Evolutionary conservation across 2,113 vertebrate genomes (phyloP).

Genomic region (Albula glossodonta): DNA sequence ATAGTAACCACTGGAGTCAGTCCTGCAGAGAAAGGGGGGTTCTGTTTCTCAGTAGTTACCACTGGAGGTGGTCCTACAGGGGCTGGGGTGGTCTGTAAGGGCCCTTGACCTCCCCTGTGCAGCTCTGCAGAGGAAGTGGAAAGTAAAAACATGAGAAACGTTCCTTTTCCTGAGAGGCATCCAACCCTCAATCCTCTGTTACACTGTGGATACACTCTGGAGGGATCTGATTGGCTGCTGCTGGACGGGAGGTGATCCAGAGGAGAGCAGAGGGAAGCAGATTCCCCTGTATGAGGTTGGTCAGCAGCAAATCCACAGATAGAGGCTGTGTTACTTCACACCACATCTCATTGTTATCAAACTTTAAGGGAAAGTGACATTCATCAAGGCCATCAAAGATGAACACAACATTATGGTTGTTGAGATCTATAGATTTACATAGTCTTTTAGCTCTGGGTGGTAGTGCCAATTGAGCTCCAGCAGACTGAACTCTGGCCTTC

Average conservation of each 20-base stretch:
- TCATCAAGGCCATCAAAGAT: constrained; percentile 27
- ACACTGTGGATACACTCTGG: constrained; percentile 4
- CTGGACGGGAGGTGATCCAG: constrained; percentile 24
- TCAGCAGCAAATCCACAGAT: constrained; percentile 21
- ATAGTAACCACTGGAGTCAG: too few relatives aligned
- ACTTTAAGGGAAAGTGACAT: constrained; percentile 14
- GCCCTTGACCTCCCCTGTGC: not conserved
- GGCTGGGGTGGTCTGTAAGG: not conserved
- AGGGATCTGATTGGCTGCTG: constrained; percentile 23
- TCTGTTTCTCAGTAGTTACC: too few relatives aligned
- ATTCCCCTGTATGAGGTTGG: constrained; percentile 20
- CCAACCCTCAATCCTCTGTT: constrained; percentile 36
- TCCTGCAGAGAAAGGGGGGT: too few relatives aligned
- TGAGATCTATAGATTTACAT: not conserved
- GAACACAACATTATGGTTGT: constrained; percentile 8
- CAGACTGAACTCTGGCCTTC: constrained; percentile 19
- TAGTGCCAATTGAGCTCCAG: constrained; percentile 1
- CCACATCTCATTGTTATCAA: not conserved
- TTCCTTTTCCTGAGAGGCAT: constrained; percentile 21
- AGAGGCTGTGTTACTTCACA: not conserved
- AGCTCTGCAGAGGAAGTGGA: not conserved
- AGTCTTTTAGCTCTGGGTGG: constrained; percentile 7
- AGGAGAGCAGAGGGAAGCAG: constrained; percentile 14
- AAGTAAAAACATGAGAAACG: not conserved
- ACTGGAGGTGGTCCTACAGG: not conserved